A percentile compares a stretch with the other conserved stretches of the same genome.
Evolutionary conservation across 1,140 invertebrate species (phyloP).

Genomic region (Agraylea sexmaculata): DNA sequence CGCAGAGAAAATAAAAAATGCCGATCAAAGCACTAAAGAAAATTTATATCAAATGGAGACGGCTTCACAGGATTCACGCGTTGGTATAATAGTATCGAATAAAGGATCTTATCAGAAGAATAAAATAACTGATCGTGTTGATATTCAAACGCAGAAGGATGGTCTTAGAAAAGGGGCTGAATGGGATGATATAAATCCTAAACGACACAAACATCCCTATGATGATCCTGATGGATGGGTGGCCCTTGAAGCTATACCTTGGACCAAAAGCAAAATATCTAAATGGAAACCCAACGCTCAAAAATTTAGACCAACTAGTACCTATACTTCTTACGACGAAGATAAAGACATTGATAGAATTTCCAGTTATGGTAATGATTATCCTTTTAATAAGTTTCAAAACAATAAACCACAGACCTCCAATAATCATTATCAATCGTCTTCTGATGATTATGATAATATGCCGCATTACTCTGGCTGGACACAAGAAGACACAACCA

Average conservation of each 20-base stretch:
- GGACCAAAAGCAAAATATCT: constrained; percentile 66
- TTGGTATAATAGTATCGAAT: constrained; percentile 28
- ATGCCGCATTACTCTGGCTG: constrained; percentile 26
- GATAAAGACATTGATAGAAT: constrained; percentile 24
- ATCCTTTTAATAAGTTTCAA: too few relatives aligned
- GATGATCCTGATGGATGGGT: constrained; percentile 66
- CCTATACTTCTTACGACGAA: constrained; percentile 29
- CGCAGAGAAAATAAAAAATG: constrained; percentile 43
- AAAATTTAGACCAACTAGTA: constrained; percentile 28
- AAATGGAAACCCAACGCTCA: constrained; percentile 60
- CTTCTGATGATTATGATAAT: constrained; percentile 11
- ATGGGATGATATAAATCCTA: constrained; percentile 40
- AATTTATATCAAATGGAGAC: constrained; percentile 33
- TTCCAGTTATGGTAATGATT: constrained; percentile 18
- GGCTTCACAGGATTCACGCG: constrained; percentile 31
- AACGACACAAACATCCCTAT: constrained; percentile 44
- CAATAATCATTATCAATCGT: constrained; percentile 26
- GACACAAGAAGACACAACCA: constrained; percentile 28
- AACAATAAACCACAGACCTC: constrained; percentile 24
- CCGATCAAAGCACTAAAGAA: constrained; percentile 34
- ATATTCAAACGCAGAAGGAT: constrained; percentile 27
- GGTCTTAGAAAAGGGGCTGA: constrained; percentile 32
- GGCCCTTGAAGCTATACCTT: constrained; percentile 61
- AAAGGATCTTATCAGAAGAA: constrained; percentile 23
- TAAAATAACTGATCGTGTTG: constrained; percentile 22